Evolutionary conservation across 1,140 invertebrate species (phyloP).

Genomic region (Conus betulinus): DNA sequence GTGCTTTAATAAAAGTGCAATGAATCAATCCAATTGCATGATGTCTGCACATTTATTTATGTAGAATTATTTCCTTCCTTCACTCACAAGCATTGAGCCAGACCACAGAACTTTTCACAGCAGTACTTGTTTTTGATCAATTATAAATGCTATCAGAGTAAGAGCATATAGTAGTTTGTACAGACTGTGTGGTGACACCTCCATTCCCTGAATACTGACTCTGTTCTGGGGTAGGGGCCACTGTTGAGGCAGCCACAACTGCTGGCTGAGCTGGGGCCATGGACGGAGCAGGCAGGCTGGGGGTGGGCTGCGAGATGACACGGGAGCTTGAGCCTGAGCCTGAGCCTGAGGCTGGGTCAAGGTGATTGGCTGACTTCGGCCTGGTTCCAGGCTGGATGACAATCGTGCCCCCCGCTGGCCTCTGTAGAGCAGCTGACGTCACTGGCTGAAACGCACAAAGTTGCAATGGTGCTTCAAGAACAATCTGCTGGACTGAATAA

Average conservation of each 20-base stretch:
- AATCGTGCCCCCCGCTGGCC: constrained; percentile 29
- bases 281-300: constrained; percentile 23
- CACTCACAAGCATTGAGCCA: no score
- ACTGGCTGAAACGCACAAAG: background rate
- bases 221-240: constrained; percentile 2
- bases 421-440: background rate
- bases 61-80: no score
- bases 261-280: constrained; percentile 34
- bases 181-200: no score
- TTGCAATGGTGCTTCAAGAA: no score
- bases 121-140: no score
- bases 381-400: constrained; percentile 40
- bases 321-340: constrained; percentile 9
- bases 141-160: no score
- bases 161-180: no score
- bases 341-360: constrained; percentile 23
- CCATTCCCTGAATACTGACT: background rate
- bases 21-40: no score
- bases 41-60: no score
- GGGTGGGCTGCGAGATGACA: constrained; percentile 33
- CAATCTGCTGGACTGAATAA: no score
- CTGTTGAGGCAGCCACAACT: constrained; percentile 8
- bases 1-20: no score
- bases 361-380: constrained; percentile 32
- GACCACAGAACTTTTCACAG: no score